These are phyloP conservation scores for Propithecus deckenii DNA, from an alignment of 2,797 vertebrate species.

Conservation along the genomic window DNA sequence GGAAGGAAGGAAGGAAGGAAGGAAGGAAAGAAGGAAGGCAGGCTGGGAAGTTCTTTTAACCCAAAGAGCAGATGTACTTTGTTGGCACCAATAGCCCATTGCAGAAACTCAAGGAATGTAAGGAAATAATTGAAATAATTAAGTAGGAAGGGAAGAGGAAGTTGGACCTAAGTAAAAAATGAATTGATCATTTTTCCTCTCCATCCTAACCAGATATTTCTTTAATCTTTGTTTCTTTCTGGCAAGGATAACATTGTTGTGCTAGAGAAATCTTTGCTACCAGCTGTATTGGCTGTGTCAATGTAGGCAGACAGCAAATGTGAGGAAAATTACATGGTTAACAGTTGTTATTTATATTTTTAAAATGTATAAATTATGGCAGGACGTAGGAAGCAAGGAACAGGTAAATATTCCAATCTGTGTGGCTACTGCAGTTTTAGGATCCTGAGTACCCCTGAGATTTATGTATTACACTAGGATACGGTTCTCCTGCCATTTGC, in stretches of 20 bases:
- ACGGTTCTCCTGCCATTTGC: background rate
- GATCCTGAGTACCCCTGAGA: background rate
- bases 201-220: background rate
- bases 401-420: background rate
- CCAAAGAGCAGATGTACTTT: background rate
- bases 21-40: fast-evolving
- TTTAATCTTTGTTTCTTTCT: constrained; percentile 22
- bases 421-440: background rate
- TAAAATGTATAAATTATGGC: background rate
- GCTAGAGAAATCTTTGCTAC: constrained; percentile 6
- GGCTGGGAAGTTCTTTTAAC: background rate
- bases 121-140: background rate
- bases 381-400: background rate
- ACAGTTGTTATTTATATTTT: constrained; percentile 25
- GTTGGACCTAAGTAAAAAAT: background rate
- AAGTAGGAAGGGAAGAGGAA: background rate
- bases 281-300: background rate
- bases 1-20: fast-evolving
- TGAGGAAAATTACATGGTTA: constrained; percentile 22
- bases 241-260: background rate
- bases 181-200: background rate
- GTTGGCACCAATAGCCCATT: background rate
- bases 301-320: constrained; percentile 6
- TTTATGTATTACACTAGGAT: background rate
- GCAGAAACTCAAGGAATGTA: background rate